Evolutionary conservation across 2,797 vertebrate genomes (phyloP), one percentile per base, ranked within the genome.

Genomic region (Steatocranus sp.): DNA sequence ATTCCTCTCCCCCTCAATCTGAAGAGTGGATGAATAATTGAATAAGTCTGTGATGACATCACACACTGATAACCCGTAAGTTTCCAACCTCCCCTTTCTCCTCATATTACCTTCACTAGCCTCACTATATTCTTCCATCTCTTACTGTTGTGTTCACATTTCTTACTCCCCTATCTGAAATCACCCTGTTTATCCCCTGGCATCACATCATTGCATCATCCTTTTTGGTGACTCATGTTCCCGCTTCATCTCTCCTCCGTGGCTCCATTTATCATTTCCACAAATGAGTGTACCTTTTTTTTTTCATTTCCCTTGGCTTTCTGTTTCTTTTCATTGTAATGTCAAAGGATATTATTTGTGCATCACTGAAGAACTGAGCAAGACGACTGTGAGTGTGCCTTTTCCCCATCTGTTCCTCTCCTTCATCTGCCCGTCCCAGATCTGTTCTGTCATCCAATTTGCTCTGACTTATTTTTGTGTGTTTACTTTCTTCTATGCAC

Each of bases 11-110:
- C 80, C 34, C 53, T 76, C 78, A 73, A 84, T 63, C 92, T 88
- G 83, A 90, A 84, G 88, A 91, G 86, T 73, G 49, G 80, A 96
- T 96, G 86, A 96, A 96, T 96, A 94, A 96, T 96, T 96, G 58
- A 96, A 94, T 93, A 91, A 90, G 89, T 90, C 92, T 89, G 79
- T 84, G 88, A 92, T 96, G 95, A 95, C 93, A 95, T 96, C 94
- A 95, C 90, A 89, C 49, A 82, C 43, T 75, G 82, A 94, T 88
- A 87, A 92, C 87, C 81, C 87, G 41, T 49, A 73, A 91, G 74
- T 91, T 90, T 91, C 91, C 88, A 92, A 78, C 77, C 84, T 86
- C 79, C 63, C 43, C 61, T 77, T 85, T 90, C 85, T 88, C 89
- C 89, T 91, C 81, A 78, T 23, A 86, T 91, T 91, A 91, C 87